Evolutionary conservation across 2,113 vertebrate genomes (phyloP).

Genomic region (Suncus etruscus): DNA sequence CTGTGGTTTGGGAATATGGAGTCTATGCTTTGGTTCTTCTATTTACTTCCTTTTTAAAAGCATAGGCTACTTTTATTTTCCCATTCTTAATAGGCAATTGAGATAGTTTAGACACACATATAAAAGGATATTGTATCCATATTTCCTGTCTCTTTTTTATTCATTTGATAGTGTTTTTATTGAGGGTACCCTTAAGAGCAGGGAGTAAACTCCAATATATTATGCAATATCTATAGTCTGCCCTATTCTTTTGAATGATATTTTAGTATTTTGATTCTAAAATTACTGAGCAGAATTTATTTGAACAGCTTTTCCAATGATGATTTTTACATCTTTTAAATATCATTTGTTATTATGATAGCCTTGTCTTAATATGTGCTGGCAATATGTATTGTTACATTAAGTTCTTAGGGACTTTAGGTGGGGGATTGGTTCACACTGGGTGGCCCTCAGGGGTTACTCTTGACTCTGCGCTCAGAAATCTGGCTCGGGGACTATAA

Average conservation of each 20-base stretch:
- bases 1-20: too few species aligned
- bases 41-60: not conserved
- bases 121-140: not conserved
- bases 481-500: conserved; percentile 92
- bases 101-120: not conserved
- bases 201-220: too few species aligned
- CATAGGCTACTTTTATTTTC: not conserved
- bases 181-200: too few species aligned
- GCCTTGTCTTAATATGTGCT: not conserved
- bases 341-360: not conserved
- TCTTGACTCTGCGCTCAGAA: conserved; percentile 84
- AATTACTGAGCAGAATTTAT: not conserved
- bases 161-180: too few species aligned
- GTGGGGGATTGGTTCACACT: not conserved
- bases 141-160: not conserved
- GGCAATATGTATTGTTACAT: not conserved
- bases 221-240: too few species aligned
- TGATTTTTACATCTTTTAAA: not conserved
- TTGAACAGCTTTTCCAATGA: not conserved
- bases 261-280: not conserved
- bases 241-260: not conserved
- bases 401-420: not conserved
- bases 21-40: not conserved
- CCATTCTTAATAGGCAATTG: not conserved
- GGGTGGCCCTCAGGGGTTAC: too few species aligned